Evolutionary conservation across 2,797 vertebrate genomes (phyloP), one percentile per base, ranked within the genome.

Genomic region (Protosalanx chinensis): DNA sequence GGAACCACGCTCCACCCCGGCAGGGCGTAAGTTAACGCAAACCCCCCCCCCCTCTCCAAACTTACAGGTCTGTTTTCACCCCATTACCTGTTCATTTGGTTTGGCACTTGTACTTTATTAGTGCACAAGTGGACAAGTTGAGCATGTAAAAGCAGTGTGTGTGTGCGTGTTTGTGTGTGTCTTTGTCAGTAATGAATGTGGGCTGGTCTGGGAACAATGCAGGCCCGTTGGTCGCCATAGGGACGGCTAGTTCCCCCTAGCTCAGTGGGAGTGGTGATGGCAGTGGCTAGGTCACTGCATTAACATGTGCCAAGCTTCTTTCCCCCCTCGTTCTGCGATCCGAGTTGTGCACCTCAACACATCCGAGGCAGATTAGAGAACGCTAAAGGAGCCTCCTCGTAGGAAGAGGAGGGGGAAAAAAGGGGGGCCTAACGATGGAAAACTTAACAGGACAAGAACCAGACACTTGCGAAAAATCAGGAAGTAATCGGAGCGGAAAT

Each of bases 181-280:
- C 88, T 89, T 92, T 92, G 90, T 93, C 88, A 88, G 87, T 90
- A 88, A 86, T 91, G 88, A 91, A 91, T 91, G 91, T 90, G 91
- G 90, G 90, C 86, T 76, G 85, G 90, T 89, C 86, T 82, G 86
- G 90, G 91, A 92, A 93, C 93, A 94, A 93, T 93, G 91, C 90
- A 83, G 12, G 91, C 88, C 90, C 74, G 82, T 89, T 92, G 90
- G 93, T 93, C 90, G 76, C 91, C 91, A 91, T 91, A 90, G 92
- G 88, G 89, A 93, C 88, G 83, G 74, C 74, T 85, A 88, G 77
- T 78, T 70, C 86, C 87, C 90, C 89, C 79, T 85, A 88, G 79
- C 87, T 89, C 84, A 80, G 89, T 90, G 87, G 90, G 90, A 90
- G 90, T 88, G 85, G 87, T 85, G 84, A 86, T 86, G 89, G 88